Evolutionary conservation across 2,797 vertebrate genomes (phyloP).

Genomic region (Orestias chungarensis): DNA sequence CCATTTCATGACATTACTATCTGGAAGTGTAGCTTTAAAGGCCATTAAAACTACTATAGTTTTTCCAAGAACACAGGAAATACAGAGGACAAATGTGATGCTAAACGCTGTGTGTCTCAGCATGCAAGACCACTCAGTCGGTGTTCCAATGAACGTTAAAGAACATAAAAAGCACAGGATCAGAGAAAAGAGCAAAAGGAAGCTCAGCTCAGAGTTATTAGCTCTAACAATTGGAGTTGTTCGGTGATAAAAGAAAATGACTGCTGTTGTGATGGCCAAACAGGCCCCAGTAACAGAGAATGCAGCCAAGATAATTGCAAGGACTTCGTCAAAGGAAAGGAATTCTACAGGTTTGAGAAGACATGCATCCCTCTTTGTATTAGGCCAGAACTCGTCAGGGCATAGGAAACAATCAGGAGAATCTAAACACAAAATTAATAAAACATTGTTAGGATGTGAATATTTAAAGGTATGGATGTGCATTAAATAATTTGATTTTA

Average conservation of each 20-base stretch:
- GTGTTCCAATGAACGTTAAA: too few relatives aligned
- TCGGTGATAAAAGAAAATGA: slow-evolving; percentile 15
- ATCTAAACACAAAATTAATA: slow-evolving; percentile 47
- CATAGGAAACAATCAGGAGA: slow-evolving; percentile 68
- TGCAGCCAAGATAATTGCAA: slow-evolving; percentile 63
- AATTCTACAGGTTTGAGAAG: slow-evolving; percentile 47
- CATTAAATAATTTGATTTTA: slow-evolving; percentile 23
- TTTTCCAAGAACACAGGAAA: too few relatives aligned
- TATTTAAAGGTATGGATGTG: not conserved
- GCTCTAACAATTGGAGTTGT: slow-evolving; percentile 49
- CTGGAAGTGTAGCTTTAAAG: too few relatives aligned
- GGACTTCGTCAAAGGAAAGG: slow-evolving; percentile 62
- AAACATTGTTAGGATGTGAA: not conserved
- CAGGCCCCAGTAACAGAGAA: slow-evolving; percentile 58
- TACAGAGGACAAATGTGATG: too few relatives aligned
- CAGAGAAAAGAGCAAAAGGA: slow-evolving; percentile 27
- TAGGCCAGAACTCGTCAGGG: slow-evolving; percentile 67
- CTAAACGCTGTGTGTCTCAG: too few relatives aligned
- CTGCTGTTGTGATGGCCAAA: slow-evolving; percentile 42
- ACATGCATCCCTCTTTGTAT: slow-evolving; percentile 49
- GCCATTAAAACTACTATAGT: too few relatives aligned
- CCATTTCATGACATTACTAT: too few relatives aligned
- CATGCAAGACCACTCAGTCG: too few relatives aligned
- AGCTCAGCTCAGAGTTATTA: slow-evolving; percentile 69
- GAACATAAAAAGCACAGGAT: slow-evolving; percentile 51